A percentile compares a stretch with the other conserved stretches of the same genome.
Conservation (phyloP, 2,113 vertebrate genomes). For the Numenius arquata region DNA sequence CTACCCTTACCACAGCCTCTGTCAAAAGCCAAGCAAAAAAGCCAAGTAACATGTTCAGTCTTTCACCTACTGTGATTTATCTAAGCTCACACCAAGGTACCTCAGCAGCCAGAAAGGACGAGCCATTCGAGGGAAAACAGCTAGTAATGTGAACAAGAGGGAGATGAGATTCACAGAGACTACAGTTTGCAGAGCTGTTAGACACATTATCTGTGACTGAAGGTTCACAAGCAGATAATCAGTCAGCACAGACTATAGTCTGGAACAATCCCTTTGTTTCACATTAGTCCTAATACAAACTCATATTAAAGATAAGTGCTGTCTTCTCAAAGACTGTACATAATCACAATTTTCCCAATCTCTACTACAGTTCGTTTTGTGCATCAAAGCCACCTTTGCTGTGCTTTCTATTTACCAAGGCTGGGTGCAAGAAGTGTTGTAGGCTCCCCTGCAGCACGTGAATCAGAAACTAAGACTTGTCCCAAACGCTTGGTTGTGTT, state of each 20-base stretch:
- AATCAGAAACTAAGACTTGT: not conserved
- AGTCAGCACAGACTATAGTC: not conserved
- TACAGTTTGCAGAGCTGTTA: not conserved
- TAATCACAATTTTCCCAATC: not conserved
- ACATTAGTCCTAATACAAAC: not conserved
- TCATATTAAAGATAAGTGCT: not conserved
- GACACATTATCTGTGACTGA: not conserved
- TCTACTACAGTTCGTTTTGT: not conserved
- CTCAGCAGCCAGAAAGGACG: not conserved
- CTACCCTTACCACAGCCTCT: not conserved
- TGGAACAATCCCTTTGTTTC: constrained; percentile 27
- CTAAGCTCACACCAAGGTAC: not conserved
- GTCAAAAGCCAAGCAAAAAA: not conserved
- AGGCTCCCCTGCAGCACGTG: not conserved
- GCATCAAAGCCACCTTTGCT: not conserved
- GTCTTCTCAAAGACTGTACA: not conserved
- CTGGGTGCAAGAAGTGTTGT: not conserved
- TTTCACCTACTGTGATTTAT: not conserved
- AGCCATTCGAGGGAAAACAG: not conserved
- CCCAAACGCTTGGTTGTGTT: too few species aligned
- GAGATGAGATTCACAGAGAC: not conserved
- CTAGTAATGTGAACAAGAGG: not conserved
- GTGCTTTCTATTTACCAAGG: not conserved
- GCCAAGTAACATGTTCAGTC: not conserved
- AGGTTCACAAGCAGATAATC: constrained; percentile 2